Evolutionary conservation across 2,888 invertebrate species (phyloP).

Genomic region (Orthosia cruda): DNA sequence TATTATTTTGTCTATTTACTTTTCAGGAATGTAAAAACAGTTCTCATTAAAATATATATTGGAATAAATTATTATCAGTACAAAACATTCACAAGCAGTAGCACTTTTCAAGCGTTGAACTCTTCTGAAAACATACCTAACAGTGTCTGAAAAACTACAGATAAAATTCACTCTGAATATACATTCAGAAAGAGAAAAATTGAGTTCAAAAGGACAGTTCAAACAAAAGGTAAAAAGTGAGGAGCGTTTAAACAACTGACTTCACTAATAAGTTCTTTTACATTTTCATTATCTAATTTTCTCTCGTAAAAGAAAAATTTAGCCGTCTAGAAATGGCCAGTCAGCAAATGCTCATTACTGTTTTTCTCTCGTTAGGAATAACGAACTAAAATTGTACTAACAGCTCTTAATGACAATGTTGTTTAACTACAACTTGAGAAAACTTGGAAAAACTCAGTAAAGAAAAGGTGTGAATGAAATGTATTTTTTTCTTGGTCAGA

Average conservation of each 20-base stretch:
- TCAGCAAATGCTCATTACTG: conserved; percentile 64
- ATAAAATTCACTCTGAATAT: background rate
- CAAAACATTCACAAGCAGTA: too few species aligned
- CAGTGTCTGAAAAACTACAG: background rate
- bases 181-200: background rate
- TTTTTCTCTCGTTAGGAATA: conserved; percentile 46
- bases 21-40: background rate
- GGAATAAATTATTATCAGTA: too few species aligned
- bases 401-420: conserved; percentile 40
- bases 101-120: background rate
- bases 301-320: conserved; percentile 47
- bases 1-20: background rate
- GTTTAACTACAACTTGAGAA: conserved; percentile 26
- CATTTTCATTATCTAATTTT: conserved; percentile 47
- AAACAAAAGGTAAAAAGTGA: background rate
- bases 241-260: conserved; percentile 10
- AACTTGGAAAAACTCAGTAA: conserved; percentile 12
- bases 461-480: background rate
- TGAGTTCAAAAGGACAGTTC: background rate
- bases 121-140: background rate
- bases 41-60: too few species aligned
- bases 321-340: conserved; percentile 46
- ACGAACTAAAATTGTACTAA: conserved; percentile 52
- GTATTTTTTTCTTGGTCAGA: too few species aligned
- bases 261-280: conserved; percentile 39